phyloP scores from a whole-genome alignment of 2,797 vertebrate genomes.

The Platalea minor region DNA sequence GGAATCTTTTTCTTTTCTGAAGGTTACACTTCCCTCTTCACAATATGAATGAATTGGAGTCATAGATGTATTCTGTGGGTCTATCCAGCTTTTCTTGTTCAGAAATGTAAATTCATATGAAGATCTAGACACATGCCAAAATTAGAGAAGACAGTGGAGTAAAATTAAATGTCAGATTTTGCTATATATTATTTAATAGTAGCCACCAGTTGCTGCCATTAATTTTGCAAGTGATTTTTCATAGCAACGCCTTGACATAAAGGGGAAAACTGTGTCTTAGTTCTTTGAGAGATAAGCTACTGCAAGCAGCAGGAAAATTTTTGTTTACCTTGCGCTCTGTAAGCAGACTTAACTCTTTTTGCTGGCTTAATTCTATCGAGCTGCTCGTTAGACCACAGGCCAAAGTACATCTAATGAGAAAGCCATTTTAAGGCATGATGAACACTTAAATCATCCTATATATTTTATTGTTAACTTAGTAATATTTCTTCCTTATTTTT shows the following conservation, averaged over 20 bases:
- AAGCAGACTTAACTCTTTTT: neutral
- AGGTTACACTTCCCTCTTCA: neutral
- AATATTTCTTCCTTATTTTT: neutral
- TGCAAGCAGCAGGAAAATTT: neutral
- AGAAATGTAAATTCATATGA: neutral
- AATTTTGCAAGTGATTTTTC: neutral
- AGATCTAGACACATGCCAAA: neutral
- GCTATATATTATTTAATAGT: neutral
- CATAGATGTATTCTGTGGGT: neutral
- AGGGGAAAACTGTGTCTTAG: neutral
- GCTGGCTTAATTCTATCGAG: neutral
- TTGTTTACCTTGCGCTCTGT: neutral
- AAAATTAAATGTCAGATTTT: slow-evolving; percentile 1
- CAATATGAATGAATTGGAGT: neutral
- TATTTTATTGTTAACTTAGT: neutral
- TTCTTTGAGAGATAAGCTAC: neutral
- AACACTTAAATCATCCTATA: neutral
- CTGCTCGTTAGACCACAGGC: neutral
- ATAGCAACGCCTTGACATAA: neutral
- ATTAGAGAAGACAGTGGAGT: neutral
- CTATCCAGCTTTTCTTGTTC: neutral
- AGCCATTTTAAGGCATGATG: neutral
- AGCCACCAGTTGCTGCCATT: neutral
- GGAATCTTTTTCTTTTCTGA: neutral
- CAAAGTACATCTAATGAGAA: neutral